These are phyloP conservation scores for Notodonta ziczac DNA, from an alignment of 2,888 invertebrate genomes.

Conservation along the genomic window DNA sequence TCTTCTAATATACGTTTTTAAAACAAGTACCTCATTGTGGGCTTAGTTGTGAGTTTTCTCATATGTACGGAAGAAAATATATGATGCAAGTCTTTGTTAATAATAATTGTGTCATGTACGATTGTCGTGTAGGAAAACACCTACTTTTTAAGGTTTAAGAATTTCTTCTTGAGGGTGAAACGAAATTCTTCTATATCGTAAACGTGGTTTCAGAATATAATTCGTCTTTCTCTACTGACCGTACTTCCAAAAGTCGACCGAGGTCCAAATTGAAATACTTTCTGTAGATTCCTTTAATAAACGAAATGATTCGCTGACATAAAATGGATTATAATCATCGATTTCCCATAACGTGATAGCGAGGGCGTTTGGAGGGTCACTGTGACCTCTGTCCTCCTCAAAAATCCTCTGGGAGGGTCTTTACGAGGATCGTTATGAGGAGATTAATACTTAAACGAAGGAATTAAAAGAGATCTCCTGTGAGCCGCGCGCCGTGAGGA, in stretches of 20 bases:
- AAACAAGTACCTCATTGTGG: background rate
- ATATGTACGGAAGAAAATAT: too few relatives aligned
- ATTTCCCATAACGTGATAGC: constrained; percentile 54
- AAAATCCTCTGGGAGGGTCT: constrained; percentile 47
- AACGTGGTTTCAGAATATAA: background rate
- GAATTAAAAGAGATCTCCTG: constrained; percentile 55
- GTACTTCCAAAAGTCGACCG: background rate
- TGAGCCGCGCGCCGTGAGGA: constrained; percentile 30
- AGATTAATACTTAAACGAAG: constrained; percentile 62
- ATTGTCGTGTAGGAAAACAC: too few relatives aligned
- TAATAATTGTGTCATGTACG: too few relatives aligned
- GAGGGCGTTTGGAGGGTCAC: constrained; percentile 38
- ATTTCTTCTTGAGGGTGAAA: too few relatives aligned
- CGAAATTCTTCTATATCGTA: too few relatives aligned
- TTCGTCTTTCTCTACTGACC: background rate
- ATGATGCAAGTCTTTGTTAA: too few relatives aligned
- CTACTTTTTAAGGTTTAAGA: too few relatives aligned
- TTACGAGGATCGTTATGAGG: constrained; percentile 55
- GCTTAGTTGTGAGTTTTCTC: too few relatives aligned
- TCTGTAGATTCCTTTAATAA: constrained; percentile 38
- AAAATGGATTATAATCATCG: constrained; percentile 55
- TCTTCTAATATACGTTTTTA: background rate
- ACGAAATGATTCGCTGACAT: constrained; percentile 40
- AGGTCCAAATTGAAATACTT: constrained; percentile 39
- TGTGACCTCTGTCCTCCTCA: constrained; percentile 39